phyloP scores from a whole-genome alignment of 1,140 invertebrate species.

The Cydia fagiglandana region DNA sequence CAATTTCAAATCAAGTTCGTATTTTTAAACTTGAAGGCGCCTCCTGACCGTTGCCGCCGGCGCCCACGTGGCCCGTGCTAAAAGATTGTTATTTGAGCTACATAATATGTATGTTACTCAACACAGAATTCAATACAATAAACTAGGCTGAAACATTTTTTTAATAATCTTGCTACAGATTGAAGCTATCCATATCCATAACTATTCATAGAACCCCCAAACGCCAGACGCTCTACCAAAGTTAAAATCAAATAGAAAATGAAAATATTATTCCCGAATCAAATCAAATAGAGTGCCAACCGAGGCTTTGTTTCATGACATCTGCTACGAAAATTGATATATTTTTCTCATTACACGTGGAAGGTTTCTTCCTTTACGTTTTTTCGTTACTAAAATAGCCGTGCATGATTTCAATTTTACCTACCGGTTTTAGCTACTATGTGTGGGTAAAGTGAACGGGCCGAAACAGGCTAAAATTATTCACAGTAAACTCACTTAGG shows the following conservation, averaged over 20 bases:
- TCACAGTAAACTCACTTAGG: conserved; percentile 23
- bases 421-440: conserved; percentile 13
- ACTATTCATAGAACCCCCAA: too few species aligned
- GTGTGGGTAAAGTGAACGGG: conserved; percentile 15
- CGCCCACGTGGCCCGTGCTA: neutral
- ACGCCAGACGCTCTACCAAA: neutral
- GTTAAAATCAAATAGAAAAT: neutral
- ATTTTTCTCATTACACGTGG: neutral
- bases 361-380: conserved; percentile 2
- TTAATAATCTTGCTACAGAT: too few species aligned
- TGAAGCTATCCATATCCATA: too few species aligned
- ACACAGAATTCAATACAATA: neutral
- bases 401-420: conserved; percentile 2
- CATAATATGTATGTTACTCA: neutral
- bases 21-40: neutral
- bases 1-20: neutral
- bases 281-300: neutral
- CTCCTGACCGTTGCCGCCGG: neutral
- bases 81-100: neutral
- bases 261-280: neutral
- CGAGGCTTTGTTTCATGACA: neutral
- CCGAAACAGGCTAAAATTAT: conserved; percentile 22
- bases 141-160: neutral
- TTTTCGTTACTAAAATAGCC: conserved; percentile 15
- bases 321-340: neutral